phyloP scores from a whole-genome alignment of 2,797 vertebrate genomes.

The Rhabdomys pumilio region DNA sequence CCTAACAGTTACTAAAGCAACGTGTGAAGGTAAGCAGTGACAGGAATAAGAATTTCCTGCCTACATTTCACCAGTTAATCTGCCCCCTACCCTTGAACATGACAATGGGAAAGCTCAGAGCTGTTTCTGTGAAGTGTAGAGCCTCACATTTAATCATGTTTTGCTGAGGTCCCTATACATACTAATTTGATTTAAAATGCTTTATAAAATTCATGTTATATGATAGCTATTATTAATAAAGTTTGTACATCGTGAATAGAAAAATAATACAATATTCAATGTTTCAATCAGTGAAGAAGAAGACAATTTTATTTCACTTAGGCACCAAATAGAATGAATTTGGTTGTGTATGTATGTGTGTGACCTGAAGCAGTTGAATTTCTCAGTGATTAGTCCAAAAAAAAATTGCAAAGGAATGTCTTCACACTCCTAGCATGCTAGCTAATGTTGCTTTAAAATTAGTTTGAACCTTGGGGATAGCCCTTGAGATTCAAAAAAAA shows the following conservation, averaged over 20 bases:
- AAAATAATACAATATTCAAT: slow-evolving; percentile 9
- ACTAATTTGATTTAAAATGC: not conserved
- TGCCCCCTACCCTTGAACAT: not conserved
- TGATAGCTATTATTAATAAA: not conserved
- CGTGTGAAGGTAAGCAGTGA: not conserved
- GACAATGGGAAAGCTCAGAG: not conserved
- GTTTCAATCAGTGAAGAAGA: not conserved
- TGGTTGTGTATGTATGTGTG: not conserved
- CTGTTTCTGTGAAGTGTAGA: not conserved
- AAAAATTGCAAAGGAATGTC: not conserved
- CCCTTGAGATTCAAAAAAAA: slow-evolving; percentile 12
- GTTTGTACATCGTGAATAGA: not conserved
- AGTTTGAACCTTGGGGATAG: not conserved
- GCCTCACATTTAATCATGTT: not conserved
- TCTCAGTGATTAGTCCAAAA: not conserved
- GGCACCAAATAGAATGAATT: not conserved
- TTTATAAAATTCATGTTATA: not conserved
- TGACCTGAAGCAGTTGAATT: not conserved
- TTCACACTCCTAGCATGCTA: not conserved
- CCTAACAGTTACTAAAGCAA: not conserved
- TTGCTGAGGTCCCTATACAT: not conserved
- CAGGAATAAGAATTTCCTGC: not conserved
- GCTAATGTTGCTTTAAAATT: slow-evolving; percentile 25
- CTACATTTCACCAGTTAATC: not conserved
- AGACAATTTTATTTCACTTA: not conserved